phyloP scores from a whole-genome alignment of 2,888 invertebrate species.

The Pristionchus arcanus region DNA sequence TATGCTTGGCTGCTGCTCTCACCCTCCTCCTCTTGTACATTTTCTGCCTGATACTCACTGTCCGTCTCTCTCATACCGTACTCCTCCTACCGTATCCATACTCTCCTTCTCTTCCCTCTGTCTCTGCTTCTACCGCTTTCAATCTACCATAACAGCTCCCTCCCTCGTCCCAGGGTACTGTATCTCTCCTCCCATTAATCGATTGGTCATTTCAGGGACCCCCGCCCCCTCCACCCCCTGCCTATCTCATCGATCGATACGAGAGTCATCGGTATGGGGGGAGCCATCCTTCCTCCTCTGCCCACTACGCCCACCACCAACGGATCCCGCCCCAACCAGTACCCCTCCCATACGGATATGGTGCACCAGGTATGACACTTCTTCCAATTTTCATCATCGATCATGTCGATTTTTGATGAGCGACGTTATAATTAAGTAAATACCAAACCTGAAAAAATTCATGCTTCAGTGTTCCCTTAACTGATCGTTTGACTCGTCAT shows the following conservation, averaged over 20 bases:
- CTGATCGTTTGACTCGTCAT: no score
- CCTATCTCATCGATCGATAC: slow-evolving; percentile 67
- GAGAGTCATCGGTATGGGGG: slow-evolving; percentile 65
- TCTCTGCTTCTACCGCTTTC: slow-evolving; percentile 45
- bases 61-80: slow-evolving; percentile 18
- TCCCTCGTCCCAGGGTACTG: slow-evolving; percentile 2
- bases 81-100: slow-evolving; percentile 21
- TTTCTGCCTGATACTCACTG: slow-evolving; percentile 11
- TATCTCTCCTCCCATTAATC: background rate
- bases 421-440: no score
- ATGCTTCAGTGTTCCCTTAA: no score
- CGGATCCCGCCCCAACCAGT: slow-evolving; percentile 56
- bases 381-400: background rate
- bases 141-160: background rate
- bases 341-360: slow-evolving; percentile 56
- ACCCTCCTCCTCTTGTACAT: slow-evolving; percentile 1
- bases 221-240: slow-evolving; percentile 61
- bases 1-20: slow-evolving; percentile 28
- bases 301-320: slow-evolving; percentile 45
- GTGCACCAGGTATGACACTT: slow-evolving; percentile 46
- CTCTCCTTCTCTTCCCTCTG: background rate
- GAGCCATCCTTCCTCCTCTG: background rate
- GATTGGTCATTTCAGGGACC: slow-evolving; percentile 57
- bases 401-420: no score
- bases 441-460: no score